phyloP scores from a whole-genome alignment of 2,888 invertebrate species.

The Autographa gamma region DNA sequence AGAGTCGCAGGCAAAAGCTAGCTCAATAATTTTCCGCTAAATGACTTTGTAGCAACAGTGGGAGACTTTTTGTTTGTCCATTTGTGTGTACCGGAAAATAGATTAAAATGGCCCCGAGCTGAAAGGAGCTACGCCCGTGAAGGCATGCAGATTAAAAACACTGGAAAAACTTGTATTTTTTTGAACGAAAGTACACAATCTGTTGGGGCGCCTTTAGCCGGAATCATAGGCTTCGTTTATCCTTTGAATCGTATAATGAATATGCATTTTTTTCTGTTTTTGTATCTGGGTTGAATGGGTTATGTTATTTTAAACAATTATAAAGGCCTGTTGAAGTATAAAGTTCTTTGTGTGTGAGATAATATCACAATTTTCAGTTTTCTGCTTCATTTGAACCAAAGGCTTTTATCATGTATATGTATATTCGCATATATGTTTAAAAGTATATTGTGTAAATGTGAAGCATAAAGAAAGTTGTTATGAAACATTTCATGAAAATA shows the following conservation, averaged over 20 bases:
- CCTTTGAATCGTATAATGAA: slow-evolving; percentile 52
- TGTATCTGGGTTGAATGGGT: slow-evolving; percentile 29
- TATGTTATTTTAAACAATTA: slow-evolving; percentile 19
- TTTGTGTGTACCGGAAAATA: slow-evolving; percentile 76
- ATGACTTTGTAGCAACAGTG: slow-evolving; percentile 68
- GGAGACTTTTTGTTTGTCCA: slow-evolving; percentile 70
- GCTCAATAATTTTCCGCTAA: slow-evolving; percentile 68
- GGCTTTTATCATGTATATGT: not conserved
- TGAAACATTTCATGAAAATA: too few species aligned
- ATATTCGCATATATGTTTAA: too few species aligned
- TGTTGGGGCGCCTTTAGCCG: slow-evolving; percentile 52
- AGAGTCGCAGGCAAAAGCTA: slow-evolving; percentile 13
- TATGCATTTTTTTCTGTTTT: slow-evolving; percentile 46
- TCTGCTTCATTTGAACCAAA: not conserved
- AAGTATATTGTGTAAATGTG: too few species aligned
- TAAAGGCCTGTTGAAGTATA: slow-evolving; percentile 15
- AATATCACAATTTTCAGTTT: not conserved
- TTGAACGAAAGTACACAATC: slow-evolving; percentile 74
- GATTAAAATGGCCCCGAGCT: slow-evolving; percentile 85
- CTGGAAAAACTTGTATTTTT: slow-evolving; percentile 70
- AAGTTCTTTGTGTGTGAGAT: slow-evolving; percentile 10
- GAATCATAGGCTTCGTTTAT: slow-evolving; percentile 48
- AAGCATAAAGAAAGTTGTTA: too few species aligned
- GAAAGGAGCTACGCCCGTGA: slow-evolving; percentile 75
- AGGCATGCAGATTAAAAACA: slow-evolving; percentile 85